A percentile compares a stretch with the other conserved stretches of the same genome.
Evolutionary conservation across 2,113 vertebrate species (phyloP).

Genomic region (Labeo rohita): DNA sequence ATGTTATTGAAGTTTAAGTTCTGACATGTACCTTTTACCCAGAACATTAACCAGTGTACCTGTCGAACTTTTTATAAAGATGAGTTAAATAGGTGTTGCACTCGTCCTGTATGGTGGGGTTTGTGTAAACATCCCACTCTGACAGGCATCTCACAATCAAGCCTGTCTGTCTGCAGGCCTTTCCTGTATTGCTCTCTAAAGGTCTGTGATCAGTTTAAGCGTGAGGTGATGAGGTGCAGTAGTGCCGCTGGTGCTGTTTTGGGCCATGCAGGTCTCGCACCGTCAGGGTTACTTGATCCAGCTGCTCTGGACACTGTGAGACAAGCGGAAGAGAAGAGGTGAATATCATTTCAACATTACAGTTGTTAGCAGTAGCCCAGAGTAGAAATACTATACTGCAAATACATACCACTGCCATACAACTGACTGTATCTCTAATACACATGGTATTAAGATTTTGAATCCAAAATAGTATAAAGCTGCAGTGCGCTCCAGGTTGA

Average conservation of each 20-base stretch:
- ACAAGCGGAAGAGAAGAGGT: conserved; percentile 30
- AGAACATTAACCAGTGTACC: conserved; percentile 9
- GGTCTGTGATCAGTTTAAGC: conserved; percentile 19
- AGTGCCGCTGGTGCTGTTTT: conserved; percentile 14
- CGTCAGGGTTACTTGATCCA: conserved; percentile 34
- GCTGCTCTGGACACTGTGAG: conserved; percentile 9
- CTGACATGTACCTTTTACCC: conserved; percentile 1
- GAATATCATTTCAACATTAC: conserved; percentile 1
- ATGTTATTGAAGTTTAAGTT: neutral
- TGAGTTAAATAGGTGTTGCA: neutral
- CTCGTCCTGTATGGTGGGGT: neutral
- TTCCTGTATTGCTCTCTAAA: conserved; percentile 27
- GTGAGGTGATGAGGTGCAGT: conserved; percentile 50
- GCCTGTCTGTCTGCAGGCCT: conserved; percentile 33
- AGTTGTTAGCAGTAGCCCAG: conserved; percentile 20
- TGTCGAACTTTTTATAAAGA: neutral
- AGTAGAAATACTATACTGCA: conserved; percentile 2
- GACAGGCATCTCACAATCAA: conserved; percentile 61
- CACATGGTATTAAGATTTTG: neutral
- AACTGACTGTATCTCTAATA: conserved; percentile 35
- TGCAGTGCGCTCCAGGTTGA: neutral
- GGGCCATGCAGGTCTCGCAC: neutral
- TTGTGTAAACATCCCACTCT: conserved; percentile 60
- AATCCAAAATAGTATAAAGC: neutral
- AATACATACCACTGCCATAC: neutral